Conservation (phyloP, 30 jellyfish, hydroid and myxozoan species). For the Haliclystus octoradiatus region DNA sequence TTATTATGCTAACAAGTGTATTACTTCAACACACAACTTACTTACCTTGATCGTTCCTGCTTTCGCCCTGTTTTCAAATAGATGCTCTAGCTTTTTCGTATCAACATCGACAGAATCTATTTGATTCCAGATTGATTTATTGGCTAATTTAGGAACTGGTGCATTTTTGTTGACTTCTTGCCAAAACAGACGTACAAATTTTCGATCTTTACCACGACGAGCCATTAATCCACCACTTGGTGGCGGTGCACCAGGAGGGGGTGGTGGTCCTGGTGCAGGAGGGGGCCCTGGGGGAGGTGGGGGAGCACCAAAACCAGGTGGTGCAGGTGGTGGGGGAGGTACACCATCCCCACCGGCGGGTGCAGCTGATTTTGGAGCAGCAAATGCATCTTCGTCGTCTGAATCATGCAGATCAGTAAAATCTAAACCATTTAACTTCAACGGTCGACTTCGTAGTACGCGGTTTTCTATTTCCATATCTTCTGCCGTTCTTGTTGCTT, state of each 20-base stretch:
- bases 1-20: too few relatives aligned
- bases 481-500: slow-evolving; percentile 47
- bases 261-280: slow-evolving; percentile 69
- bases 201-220: slow-evolving; percentile 57
- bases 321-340: slow-evolving; percentile 93
- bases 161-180: slow-evolving; percentile 72
- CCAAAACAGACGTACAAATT: slow-evolving; percentile 92
- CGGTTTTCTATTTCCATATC: slow-evolving; percentile 82
- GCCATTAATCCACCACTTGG: slow-evolving; percentile 24
- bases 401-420: slow-evolving; percentile 79
- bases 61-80: slow-evolving; percentile 84
- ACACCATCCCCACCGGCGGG: slow-evolving; percentile 21
- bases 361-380: slow-evolving; percentile 22
- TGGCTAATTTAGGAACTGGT: slow-evolving; percentile 35
- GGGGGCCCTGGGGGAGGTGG: slow-evolving; percentile 55
- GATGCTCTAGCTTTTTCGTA: slow-evolving; percentile 89
- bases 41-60: slow-evolving; percentile 60
- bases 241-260: slow-evolving; percentile 56
- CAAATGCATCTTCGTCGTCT: slow-evolving; percentile 89
- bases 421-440: slow-evolving; percentile 69
- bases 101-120: slow-evolving; percentile 84
- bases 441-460: slow-evolving; percentile 75
- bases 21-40: background rate
- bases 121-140: slow-evolving; percentile 76
- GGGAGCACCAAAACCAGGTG: slow-evolving; percentile 55